Percentiles rank a stretch among this genome's conserved stretches.
Conservation (phyloP, 2,888 invertebrate species). For the Platycheirus albimanus region DNA sequence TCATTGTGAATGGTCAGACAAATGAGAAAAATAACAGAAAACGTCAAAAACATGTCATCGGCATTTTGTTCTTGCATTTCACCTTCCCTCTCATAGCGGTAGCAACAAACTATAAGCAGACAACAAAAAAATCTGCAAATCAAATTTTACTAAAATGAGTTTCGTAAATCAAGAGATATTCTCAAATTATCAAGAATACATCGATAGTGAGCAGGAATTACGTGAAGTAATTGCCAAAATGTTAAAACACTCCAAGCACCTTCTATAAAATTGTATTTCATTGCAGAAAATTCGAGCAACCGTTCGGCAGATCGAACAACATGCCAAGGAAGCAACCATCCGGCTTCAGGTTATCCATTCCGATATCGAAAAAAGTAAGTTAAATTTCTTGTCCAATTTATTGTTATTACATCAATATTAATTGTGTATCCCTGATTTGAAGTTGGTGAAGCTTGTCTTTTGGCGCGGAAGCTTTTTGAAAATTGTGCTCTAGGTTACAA, state of each 20-base stretch:
- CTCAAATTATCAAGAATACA: slow-evolving; percentile 89
- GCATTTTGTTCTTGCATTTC: no score
- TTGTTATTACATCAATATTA: no score
- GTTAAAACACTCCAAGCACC: no score
- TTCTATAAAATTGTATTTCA: no score
- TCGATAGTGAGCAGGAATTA: slow-evolving; percentile 90
- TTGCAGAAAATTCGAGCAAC: slow-evolving; percentile 79
- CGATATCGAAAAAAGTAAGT: slow-evolving; percentile 87
- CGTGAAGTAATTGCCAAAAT: slow-evolving; percentile 87
- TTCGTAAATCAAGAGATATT: slow-evolving; percentile 86
- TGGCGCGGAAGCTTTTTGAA: slow-evolving; percentile 87
- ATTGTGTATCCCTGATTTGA: slow-evolving; percentile 57
- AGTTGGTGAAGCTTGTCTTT: slow-evolving; percentile 86
- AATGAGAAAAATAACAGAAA: no score
- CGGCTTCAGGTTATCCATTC: slow-evolving; percentile 92
- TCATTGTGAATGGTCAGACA: no score
- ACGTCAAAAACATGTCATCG: no score
- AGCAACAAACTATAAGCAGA: background rate
- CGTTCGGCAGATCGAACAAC: slow-evolving; percentile 88
- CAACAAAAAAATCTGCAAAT: slow-evolving; percentile 27
- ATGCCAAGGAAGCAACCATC: slow-evolving; percentile 90
- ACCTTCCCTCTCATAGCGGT: no score
- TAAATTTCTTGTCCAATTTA: background rate
- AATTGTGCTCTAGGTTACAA: slow-evolving; percentile 86
- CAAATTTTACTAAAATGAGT: slow-evolving; percentile 81